These are phyloP conservation scores for Siniperca knerii DNA, from an alignment of 2,113 vertebrate genomes.

Conservation along the genomic window DNA sequence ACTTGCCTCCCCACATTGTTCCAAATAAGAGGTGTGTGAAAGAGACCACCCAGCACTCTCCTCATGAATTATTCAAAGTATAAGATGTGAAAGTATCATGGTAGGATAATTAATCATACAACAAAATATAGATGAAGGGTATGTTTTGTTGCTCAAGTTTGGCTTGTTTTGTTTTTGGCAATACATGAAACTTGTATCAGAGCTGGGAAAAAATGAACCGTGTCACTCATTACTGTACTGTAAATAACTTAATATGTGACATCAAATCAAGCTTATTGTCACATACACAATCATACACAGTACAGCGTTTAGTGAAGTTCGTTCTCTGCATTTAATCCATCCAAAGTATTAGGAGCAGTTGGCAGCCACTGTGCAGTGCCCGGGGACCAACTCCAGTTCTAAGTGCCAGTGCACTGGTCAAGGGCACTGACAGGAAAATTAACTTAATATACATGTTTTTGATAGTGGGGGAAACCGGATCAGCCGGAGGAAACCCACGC, in stretches of 20 bases:
- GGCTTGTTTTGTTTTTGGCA: conserved; percentile 26
- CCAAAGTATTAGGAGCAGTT: too few species aligned
- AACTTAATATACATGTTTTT: too few species aligned
- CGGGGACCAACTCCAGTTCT: too few species aligned
- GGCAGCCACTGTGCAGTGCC: too few species aligned
- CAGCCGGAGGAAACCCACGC: too few species aligned
- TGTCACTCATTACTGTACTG: conserved; percentile 12
- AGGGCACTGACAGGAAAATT: too few species aligned
- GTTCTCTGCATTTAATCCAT: too few species aligned
- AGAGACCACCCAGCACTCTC: conserved; percentile 36
- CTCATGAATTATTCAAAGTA: conserved; percentile 69
- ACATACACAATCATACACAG: too few species aligned
- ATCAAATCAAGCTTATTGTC: background rate
- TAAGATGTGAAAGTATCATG: conserved; percentile 38
- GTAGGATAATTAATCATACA: conserved; percentile 70
- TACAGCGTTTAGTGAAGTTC: too few species aligned
- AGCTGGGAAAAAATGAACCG: background rate
- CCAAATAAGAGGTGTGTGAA: conserved; percentile 41
- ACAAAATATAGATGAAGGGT: conserved; percentile 69
- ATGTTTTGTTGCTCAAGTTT: conserved; percentile 46
- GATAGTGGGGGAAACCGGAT: too few species aligned
- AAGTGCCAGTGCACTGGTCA: too few species aligned
- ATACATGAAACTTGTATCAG: conserved; percentile 32
- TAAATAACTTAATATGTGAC: background rate
- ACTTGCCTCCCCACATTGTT: conserved; percentile 22